Percentiles rank a stretch among this genome's conserved stretches.
Evolutionary conservation across 2,888 invertebrate genomes (phyloP).

Genomic region (Autographa pulchrina): DNA sequence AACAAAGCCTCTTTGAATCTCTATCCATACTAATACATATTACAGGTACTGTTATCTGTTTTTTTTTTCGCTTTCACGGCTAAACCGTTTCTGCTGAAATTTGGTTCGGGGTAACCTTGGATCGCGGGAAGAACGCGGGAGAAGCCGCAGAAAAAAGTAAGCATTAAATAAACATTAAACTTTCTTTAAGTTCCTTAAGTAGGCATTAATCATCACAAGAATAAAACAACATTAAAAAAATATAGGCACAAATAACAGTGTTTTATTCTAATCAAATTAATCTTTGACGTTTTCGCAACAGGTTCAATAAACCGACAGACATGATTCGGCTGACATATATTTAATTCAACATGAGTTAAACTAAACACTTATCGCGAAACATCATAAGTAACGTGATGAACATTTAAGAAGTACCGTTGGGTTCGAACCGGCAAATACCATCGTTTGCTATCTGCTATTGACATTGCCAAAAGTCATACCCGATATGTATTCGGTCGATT

Average conservation of each 20-base stretch:
- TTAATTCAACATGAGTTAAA: constrained; percentile 49
- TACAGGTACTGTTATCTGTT: too few relatives aligned
- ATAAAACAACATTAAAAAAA: not conserved
- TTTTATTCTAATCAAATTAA: constrained; percentile 6
- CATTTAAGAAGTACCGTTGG: constrained; percentile 75
- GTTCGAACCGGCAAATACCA: constrained; percentile 68
- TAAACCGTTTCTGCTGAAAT: too few relatives aligned
- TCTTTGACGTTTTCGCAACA: constrained; percentile 8
- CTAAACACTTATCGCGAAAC: constrained; percentile 51
- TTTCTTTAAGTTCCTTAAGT: not conserved
- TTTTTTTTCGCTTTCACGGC: too few relatives aligned
- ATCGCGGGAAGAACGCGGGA: too few relatives aligned
- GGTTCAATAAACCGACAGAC: constrained; percentile 55
- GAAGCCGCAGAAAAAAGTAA: too few relatives aligned
- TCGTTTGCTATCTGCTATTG: constrained; percentile 69
- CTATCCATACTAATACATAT: too few relatives aligned
- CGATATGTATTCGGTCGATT: constrained; percentile 60
- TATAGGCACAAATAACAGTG: not conserved
- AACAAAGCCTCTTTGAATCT: too few relatives aligned
- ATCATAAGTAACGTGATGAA: constrained; percentile 61
- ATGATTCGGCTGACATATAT: constrained; percentile 58
- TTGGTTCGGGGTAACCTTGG: too few relatives aligned
- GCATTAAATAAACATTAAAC: not conserved
- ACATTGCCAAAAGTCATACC: constrained; percentile 68
- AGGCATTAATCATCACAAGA: not conserved